A percentile compares a stretch with the other conserved stretches of the same genome.
phyloP scores from a whole-genome alignment of 2,113 vertebrate genomes.

The Anhinga rufa region DNA sequence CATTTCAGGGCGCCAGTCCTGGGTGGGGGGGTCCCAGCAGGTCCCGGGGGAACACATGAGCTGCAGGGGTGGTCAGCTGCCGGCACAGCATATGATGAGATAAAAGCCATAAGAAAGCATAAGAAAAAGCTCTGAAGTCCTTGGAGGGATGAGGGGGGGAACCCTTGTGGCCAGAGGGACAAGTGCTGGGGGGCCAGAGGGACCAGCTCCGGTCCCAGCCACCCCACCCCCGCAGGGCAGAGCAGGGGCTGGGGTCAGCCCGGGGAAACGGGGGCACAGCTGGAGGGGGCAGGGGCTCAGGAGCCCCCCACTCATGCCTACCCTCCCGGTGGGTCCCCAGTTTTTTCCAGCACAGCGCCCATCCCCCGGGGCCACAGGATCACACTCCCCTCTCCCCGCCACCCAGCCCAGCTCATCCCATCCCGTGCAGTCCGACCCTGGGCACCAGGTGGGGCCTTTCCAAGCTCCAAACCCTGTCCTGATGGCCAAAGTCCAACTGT shows the following conservation, averaged over 20 bases:
- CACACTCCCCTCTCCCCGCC: neutral
- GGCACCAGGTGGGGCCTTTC: neutral
- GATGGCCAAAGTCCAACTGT: neutral
- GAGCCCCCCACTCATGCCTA: fast-evolving
- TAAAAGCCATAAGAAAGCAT: neutral
- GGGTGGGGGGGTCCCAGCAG: neutral
- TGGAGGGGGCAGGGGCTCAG: neutral
- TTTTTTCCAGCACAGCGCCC: neutral
- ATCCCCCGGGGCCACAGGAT: fast-evolving
- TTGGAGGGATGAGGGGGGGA: neutral
- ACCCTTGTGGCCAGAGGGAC: neutral
- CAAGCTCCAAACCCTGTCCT: neutral
- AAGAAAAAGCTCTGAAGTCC: neutral
- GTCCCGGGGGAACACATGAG: neutral
- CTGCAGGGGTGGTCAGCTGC: neutral
- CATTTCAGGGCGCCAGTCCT: neutral
- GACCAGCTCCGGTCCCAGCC: fast-evolving
- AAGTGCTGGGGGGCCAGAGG: neutral
- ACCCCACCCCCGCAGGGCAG: fast-evolving
- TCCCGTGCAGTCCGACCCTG: neutral
- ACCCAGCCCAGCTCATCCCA: no score
- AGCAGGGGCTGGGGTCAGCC: neutral
- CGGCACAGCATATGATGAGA: neutral
- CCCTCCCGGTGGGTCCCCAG: fast-evolving
- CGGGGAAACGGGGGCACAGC: neutral